Percentiles rank a stretch among this genome's conserved stretches.
Conservation (phyloP, 2,797 vertebrate genomes). For the Falco biarmicus region DNA sequence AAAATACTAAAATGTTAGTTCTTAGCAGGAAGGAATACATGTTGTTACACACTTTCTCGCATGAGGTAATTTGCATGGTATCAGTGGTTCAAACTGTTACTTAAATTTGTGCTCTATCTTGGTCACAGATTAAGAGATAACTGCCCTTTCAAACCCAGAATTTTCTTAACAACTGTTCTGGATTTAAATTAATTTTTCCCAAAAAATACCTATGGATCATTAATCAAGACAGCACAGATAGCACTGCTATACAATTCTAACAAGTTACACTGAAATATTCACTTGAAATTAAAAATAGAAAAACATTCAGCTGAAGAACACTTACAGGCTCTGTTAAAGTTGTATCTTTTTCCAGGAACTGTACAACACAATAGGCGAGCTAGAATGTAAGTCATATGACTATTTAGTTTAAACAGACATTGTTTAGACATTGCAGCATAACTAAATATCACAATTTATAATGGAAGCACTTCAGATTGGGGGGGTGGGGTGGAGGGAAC, state of each 20-base stretch:
- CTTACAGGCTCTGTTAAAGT: slow-evolving; percentile 95
- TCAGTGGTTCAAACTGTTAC: background rate
- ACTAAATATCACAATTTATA: background rate
- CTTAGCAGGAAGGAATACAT: background rate
- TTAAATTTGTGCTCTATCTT: background rate
- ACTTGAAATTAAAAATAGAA: background rate
- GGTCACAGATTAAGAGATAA: background rate
- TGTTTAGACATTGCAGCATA: slow-evolving; percentile 4
- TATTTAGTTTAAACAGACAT: slow-evolving; percentile 41
- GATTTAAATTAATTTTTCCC: background rate
- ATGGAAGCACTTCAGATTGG: background rate
- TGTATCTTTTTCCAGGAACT: slow-evolving; percentile 98
- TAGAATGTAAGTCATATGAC: slow-evolving; percentile 72
- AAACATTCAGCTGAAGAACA: slow-evolving; percentile 12
- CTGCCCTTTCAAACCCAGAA: background rate
- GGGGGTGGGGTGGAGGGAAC: background rate
- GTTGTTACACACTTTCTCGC: background rate
- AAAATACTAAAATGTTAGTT: background rate
- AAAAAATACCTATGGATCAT: background rate
- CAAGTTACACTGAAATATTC: background rate
- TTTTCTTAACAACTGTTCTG: background rate
- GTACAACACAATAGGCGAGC: slow-evolving; percentile 98
- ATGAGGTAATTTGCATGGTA: background rate
- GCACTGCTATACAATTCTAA: slow-evolving; percentile 73
- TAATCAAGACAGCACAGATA: background rate